phyloP scores from a whole-genome alignment of 2,888 invertebrate species.

The Perizoma flavofasciatum region DNA sequence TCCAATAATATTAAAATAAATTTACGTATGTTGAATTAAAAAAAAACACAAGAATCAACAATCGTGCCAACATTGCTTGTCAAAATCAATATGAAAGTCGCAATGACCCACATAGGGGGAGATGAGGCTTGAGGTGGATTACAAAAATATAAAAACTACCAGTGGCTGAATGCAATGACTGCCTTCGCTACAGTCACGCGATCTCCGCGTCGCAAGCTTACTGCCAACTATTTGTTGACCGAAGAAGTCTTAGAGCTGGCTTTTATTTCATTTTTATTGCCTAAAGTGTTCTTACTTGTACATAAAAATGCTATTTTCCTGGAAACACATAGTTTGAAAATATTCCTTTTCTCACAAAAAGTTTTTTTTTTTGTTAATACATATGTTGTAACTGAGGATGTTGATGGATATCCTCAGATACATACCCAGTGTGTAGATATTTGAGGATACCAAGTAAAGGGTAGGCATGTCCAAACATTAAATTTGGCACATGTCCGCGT shows the following conservation, averaged over 20 bases:
- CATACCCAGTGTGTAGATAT: too few species aligned
- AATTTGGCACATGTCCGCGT: too few species aligned
- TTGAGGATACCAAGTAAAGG: too few species aligned
- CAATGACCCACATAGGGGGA: constrained; percentile 70
- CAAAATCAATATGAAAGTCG: constrained; percentile 59
- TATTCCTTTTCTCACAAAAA: too few species aligned
- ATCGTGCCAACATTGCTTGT: not conserved
- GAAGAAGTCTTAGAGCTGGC: constrained; percentile 54
- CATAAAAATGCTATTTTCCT: not conserved
- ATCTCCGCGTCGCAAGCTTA: constrained; percentile 75
- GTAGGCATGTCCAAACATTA: too few species aligned
- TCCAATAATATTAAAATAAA: too few species aligned
- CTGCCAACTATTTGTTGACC: constrained; percentile 57
- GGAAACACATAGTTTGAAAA: too few species aligned
- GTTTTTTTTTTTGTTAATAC: too few species aligned
- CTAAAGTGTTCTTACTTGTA: not conserved
- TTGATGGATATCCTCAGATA: too few species aligned
- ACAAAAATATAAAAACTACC: constrained; percentile 42
- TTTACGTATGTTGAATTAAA: too few species aligned
- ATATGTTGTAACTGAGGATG: too few species aligned
- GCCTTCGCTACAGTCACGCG: constrained; percentile 75
- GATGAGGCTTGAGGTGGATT: constrained; percentile 51
- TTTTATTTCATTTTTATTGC: not conserved
- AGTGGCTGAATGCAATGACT: constrained; percentile 75
- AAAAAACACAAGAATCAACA: not conserved